A percentile compares a stretch with the other conserved stretches of the same genome.
phyloP scores from a whole-genome alignment of 1,140 invertebrate genomes.

The Octopus sinensis region DNA sequence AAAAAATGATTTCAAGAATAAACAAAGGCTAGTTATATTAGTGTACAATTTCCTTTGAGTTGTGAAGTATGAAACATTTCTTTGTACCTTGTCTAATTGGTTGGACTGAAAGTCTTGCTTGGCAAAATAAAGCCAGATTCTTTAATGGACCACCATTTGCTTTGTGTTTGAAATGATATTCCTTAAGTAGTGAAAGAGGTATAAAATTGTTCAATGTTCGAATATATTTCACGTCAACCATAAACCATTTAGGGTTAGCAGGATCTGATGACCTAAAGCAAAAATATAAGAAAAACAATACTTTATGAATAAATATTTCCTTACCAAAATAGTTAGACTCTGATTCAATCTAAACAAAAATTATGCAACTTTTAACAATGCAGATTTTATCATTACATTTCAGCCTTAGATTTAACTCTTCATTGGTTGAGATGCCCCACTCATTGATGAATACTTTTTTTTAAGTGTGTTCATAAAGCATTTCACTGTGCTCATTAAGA shows the following conservation, averaged over 20 bases:
- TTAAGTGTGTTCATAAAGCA: too few relatives aligned
- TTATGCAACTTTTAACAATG: too few relatives aligned
- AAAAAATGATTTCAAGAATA: too few relatives aligned
- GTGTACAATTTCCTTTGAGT: too few relatives aligned
- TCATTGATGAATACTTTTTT: too few relatives aligned
- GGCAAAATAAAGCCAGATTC: conserved; percentile 47
- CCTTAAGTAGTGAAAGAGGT: conserved; percentile 51
- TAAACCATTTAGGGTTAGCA: conserved; percentile 51
- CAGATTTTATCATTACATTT: too few relatives aligned
- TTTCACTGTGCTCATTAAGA: too few relatives aligned
- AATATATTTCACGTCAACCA: conserved; percentile 54
- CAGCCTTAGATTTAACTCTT: too few relatives aligned
- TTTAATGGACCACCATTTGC: conserved; percentile 44
- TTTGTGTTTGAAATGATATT: conserved; percentile 45
- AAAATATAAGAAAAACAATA: conserved; percentile 2
- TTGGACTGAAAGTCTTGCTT: conserved; percentile 49
- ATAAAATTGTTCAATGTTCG: conserved; percentile 49
- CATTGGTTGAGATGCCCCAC: too few relatives aligned
- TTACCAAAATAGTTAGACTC: not conserved
- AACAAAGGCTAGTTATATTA: too few relatives aligned
- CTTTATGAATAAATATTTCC: not conserved
- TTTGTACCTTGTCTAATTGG: conserved; percentile 42
- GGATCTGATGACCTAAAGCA: conserved; percentile 34
- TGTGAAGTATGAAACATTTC: too few relatives aligned
- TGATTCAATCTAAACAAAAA: not conserved